These are phyloP conservation scores for Pogonomyrmex californicus DNA, from an alignment of 1,140 invertebrate genomes.

Conservation along the genomic window DNA sequence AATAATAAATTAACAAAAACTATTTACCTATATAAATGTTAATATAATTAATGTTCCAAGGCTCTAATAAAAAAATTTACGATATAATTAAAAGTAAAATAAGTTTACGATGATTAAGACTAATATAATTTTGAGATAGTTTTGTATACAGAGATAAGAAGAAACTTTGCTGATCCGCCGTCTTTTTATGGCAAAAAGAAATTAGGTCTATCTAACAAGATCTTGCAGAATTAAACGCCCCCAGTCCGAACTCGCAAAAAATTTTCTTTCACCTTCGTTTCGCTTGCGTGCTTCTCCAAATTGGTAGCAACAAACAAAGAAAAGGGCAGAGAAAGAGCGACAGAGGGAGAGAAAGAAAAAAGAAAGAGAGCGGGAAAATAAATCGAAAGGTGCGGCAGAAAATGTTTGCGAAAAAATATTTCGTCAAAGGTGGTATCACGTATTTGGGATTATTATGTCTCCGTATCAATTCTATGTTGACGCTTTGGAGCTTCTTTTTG, in stretches of 20 bases:
- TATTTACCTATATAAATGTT: constrained; percentile 1
- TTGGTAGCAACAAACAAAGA: not conserved
- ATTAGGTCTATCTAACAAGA: constrained; percentile 19
- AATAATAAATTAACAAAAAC: not conserved
- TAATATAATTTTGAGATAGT: not conserved
- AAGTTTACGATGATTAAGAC: not conserved
- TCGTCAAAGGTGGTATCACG: not conserved
- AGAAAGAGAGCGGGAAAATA: not conserved
- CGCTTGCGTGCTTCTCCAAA: constrained; percentile 7
- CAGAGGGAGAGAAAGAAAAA: no score
- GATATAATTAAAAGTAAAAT: not conserved
- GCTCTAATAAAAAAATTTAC: not conserved
- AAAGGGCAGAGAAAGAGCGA: not conserved
- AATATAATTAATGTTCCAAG: not conserved
- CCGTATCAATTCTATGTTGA: not conserved
- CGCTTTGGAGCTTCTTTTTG: not conserved
- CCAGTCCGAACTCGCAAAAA: not conserved
- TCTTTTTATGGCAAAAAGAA: not conserved
- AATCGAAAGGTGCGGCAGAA: not conserved
- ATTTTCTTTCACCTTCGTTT: constrained; percentile 16
- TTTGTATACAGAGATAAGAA: not conserved
- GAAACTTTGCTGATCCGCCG: not conserved
- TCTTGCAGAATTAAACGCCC: not conserved
- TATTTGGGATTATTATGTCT: constrained; percentile 44
- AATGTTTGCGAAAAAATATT: constrained; percentile 30